Evolutionary conservation across 2,888 invertebrate species (phyloP).

Genomic region (Halocaridina rubra): DNA sequence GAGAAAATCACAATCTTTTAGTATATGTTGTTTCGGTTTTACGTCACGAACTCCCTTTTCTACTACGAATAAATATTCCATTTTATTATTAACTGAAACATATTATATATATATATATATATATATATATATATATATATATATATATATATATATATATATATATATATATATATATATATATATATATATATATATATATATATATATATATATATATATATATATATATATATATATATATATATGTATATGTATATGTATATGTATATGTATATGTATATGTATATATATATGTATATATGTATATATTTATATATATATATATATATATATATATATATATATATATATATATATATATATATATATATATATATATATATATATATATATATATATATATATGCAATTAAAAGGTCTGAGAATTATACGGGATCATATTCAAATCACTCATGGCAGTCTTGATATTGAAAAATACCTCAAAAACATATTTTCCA

Average conservation of each 20-base stretch:
- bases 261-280: not conserved
- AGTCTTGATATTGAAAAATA: not conserved
- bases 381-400: not conserved
- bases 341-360: not conserved
- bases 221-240: not conserved
- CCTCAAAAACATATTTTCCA: no score
- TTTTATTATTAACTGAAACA: no score
- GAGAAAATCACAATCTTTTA: no score
- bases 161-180: not conserved
- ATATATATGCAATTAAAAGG: not conserved
- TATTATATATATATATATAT: not conserved
- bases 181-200: constrained; percentile 10
- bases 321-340: not conserved
- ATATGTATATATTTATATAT: not conserved
- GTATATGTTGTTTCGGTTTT: no score
- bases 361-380: not conserved
- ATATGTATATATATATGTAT: not conserved
- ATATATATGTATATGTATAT: not conserved
- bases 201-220: not conserved
- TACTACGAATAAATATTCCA: no score
- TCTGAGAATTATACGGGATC: not conserved
- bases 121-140: constrained; percentile 22
- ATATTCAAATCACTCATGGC: not conserved
- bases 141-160: constrained; percentile 27
- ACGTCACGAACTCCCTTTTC: no score